Base-by-base conservation (phyloP, 2,888 invertebrate species). In the Eristalis arbustorum region DNA sequence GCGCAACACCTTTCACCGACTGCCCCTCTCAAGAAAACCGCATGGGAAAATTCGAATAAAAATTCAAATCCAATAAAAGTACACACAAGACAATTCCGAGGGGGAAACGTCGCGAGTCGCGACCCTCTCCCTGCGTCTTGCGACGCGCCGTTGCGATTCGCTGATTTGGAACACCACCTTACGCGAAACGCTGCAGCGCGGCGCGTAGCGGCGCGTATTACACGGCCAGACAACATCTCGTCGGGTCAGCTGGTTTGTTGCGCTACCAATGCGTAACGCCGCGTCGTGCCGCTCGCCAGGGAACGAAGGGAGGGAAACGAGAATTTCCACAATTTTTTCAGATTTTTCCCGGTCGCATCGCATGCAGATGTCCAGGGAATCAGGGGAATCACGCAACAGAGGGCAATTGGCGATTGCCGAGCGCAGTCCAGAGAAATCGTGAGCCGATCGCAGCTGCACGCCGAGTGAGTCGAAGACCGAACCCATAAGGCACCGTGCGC, bases 161-260 rank as follows among this genome's bases (percentile, higher is more conserved):
- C 78, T 87, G 87, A 87, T 83, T 87, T 87, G 87, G 87, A 87
- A 87, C 87, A 83, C 82, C 87, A 87, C 87, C 82, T 82, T 87
- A 87, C 87, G 87, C 87, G 87, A 87, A 82, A 81, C 78, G 64
- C 74, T 59, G 13, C 73, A 49, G 69, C 73, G 42, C 67, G 56
- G 40, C 56, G 56, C 8, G 37, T 37, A 37, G 42, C 67, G 56
- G 40, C 56, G 56, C 8, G 37, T 37, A 37, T 56, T 56, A 56
- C 56, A 56, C 56, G 18, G 56, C 56, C 18, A 80, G 71, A 61
- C 68, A 78, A 78, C 66, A 75, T 63, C 57, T 49, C 59, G 25
- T 78, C 72, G 83, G 87, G 87, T 87, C 87, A 87, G 87, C 87
- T 87, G 87, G 57, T 42, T 42, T 67, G 69, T 59, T 40, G 68